Evolutionary conservation across 2,113 vertebrate genomes (phyloP).

Genomic region (Smithornis capensis): DNA sequence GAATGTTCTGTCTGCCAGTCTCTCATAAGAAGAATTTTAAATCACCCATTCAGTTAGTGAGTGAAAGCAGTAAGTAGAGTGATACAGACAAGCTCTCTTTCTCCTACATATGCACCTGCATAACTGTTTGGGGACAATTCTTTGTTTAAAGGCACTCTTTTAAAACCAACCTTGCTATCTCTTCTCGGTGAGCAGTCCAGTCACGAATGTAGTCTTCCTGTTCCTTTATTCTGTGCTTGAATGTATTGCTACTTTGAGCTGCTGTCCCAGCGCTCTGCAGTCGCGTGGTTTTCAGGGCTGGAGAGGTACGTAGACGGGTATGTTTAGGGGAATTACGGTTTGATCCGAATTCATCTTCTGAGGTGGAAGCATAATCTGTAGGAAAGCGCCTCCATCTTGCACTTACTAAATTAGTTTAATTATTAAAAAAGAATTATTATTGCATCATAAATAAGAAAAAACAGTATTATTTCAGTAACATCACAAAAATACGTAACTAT

Average conservation of each 20-base stretch:
- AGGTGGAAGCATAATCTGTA: conserved; percentile 98
- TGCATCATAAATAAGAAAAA: conserved; percentile 60
- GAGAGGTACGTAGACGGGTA: conserved; percentile 87
- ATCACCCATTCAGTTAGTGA: background rate
- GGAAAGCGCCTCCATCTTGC: conserved; percentile 96
- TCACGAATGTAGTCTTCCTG: conserved; percentile 98
- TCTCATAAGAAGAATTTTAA: background rate
- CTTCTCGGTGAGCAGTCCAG: conserved; percentile 98
- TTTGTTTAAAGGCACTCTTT: background rate
- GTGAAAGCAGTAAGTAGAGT: background rate
- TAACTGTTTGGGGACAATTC: background rate
- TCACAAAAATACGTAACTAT: conserved; percentile 43
- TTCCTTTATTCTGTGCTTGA: conserved; percentile 94
- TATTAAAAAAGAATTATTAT: conserved; percentile 83
- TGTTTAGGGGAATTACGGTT: conserved; percentile 93
- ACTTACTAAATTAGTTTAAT: conserved; percentile 87
- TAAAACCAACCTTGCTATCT: conserved; percentile 91
- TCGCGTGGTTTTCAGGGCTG: conserved; percentile 82
- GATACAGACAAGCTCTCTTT: background rate
- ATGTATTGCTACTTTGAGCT: conserved; percentile 76
- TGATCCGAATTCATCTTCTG: conserved; percentile 98
- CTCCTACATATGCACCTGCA: background rate
- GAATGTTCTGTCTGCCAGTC: background rate
- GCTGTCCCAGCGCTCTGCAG: conserved; percentile 79
- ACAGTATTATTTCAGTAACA: conserved; percentile 65